These are phyloP conservation scores for Drosophila pallidifrons DNA, from an alignment of 1,140 invertebrate genomes.

Conservation along the genomic window DNA sequence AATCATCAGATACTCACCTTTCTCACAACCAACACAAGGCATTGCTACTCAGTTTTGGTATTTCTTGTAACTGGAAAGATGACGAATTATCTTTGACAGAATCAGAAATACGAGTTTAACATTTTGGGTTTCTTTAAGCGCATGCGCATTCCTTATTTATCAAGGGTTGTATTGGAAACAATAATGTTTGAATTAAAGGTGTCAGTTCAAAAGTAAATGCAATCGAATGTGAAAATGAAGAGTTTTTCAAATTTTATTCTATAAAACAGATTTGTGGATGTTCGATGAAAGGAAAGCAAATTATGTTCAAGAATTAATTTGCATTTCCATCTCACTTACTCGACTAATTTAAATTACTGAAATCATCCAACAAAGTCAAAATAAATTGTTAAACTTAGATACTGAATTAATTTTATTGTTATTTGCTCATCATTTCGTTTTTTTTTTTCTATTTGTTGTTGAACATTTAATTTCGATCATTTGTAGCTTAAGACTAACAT, in stretches of 20 bases:
- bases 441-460: slow-evolving; percentile 49
- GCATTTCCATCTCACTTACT: background rate
- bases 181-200: too few species aligned
- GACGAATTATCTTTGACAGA: background rate
- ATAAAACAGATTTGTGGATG: slow-evolving; percentile 1
- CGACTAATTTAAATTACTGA: background rate
- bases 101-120: background rate
- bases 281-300: background rate
- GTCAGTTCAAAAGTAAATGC: too few species aligned
- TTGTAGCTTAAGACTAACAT: slow-evolving; percentile 68
- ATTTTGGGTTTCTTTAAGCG: background rate
- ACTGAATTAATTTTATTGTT: slow-evolving; percentile 53
- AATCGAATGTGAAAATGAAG: background rate
- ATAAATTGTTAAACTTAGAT: slow-evolving; percentile 58
- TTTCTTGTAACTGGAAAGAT: background rate
- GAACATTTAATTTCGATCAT: slow-evolving; percentile 73
- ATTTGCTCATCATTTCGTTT: slow-evolving; percentile 41
- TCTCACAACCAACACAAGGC: slow-evolving; percentile 77
- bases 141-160: slow-evolving; percentile 12
- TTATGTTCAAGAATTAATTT: background rate
- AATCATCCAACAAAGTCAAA: background rate
- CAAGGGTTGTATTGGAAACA: background rate
- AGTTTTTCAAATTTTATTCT: slow-evolving; percentile 2
- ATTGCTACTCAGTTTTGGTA: slow-evolving; percentile 41
- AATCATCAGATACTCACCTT: slow-evolving; percentile 48